A percentile compares a stretch with the other conserved stretches of the same genome.
Evolutionary conservation across 2,888 invertebrate species (phyloP).

Genomic region (Masnerella sp.): DNA sequence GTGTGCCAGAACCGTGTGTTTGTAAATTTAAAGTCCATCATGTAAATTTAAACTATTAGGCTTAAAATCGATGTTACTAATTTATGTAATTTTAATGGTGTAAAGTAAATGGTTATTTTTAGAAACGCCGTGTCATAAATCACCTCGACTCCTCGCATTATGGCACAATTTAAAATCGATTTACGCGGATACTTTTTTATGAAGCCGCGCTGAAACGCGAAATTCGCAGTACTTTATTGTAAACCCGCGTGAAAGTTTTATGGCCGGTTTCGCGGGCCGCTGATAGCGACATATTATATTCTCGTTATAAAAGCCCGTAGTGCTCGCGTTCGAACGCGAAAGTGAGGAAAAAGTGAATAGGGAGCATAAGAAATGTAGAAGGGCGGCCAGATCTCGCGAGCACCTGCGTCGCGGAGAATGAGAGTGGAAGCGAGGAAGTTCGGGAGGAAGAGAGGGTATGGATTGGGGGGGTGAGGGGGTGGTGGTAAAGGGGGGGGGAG

Average conservation of each 20-base stretch:
- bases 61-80: conserved; percentile 13
- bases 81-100: conserved; percentile 13
- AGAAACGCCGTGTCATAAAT: conserved; percentile 4
- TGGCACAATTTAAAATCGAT: conserved; percentile 23
- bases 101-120: conserved; percentile 21
- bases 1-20: no score
- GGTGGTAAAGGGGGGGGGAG: conserved; percentile 36
- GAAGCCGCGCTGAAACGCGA: conserved; percentile 9
- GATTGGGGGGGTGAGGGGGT: conserved; percentile 36
- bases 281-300: conserved; percentile 57
- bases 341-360: conserved; percentile 41
- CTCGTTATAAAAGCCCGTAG: conserved; percentile 60
- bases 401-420: conserved; percentile 65
- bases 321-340: conserved; percentile 43
- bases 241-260: conserved; percentile 33
- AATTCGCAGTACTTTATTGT: conserved; percentile 33
- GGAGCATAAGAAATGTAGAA: conserved; percentile 47
- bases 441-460: conserved; percentile 37
- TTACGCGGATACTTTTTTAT: conserved; percentile 18
- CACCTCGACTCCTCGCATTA: no score
- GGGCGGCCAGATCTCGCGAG: conserved; percentile 61
- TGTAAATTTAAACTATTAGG: no score
- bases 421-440: conserved; percentile 57
- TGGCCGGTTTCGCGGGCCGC: conserved; percentile 16
- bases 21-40: no score